Conservation (phyloP, 2,888 invertebrate species). For the Nymphalis polychloros region DNA sequence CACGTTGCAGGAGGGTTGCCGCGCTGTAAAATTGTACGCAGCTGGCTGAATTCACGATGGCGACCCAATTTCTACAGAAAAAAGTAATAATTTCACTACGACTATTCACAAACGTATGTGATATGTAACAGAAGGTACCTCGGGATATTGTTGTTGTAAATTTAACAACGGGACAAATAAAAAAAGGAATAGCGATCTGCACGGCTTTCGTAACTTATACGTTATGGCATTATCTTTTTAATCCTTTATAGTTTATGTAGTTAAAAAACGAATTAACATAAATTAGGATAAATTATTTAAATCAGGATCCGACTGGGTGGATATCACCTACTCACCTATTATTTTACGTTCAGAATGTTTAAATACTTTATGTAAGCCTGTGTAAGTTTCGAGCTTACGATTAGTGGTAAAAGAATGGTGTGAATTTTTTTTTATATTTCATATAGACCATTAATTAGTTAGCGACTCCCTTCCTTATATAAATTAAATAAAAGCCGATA, state of each 20-base stretch:
- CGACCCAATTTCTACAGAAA: constrained; percentile 54
- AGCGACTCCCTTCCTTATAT: too few species aligned
- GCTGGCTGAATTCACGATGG: constrained; percentile 54
- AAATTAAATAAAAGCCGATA: too few species aligned
- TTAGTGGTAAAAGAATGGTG: too few species aligned
- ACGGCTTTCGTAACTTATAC: background rate
- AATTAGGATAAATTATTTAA: too few species aligned
- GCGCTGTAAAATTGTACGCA: constrained; percentile 68
- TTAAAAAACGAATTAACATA: background rate
- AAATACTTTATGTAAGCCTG: background rate
- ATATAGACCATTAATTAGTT: too few species aligned
- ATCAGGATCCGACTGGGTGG: too few species aligned
- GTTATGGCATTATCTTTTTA: background rate
- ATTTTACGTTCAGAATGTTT: too few species aligned
- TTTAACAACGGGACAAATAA: background rate
- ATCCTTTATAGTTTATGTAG: background rate
- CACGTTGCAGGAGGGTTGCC: constrained; percentile 60
- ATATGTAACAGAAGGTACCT: constrained; percentile 7
- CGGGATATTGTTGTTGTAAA: constrained; percentile 10
- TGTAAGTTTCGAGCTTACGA: too few species aligned
- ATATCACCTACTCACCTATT: too few species aligned
- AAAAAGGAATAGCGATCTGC: background rate
- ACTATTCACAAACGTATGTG: constrained; percentile 30
- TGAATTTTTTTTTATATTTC: too few species aligned
- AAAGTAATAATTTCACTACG: constrained; percentile 45